phyloP scores from a whole-genome alignment of 2,888 invertebrate species.

The Masnerella sp. region DNA sequence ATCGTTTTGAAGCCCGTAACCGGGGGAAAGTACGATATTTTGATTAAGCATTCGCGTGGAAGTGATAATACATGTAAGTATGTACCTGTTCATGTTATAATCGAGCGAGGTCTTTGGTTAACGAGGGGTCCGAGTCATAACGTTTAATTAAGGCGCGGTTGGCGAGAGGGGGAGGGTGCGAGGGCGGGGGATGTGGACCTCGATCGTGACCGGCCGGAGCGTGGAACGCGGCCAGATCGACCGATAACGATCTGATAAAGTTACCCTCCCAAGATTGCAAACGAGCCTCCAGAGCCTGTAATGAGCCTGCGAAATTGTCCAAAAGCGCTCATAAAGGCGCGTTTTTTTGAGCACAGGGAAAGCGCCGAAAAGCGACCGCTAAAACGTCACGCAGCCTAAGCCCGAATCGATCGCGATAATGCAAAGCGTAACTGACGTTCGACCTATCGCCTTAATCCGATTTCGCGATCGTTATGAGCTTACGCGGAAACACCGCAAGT shows the following conservation, averaged over 20 bases:
- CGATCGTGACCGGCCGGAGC: slow-evolving; percentile 76
- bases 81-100: slow-evolving; percentile 63
- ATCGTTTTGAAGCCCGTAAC: slow-evolving; percentile 29
- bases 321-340: slow-evolving; percentile 48
- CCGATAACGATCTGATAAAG: slow-evolving; percentile 77
- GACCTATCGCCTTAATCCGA: slow-evolving; percentile 74
- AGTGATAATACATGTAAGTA: slow-evolving; percentile 60
- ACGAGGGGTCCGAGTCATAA: slow-evolving; percentile 77
- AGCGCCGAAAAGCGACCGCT: slow-evolving; percentile 40
- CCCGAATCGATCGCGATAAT: too few relatives aligned
- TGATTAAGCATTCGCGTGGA: slow-evolving; percentile 52
- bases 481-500: slow-evolving; percentile 73
- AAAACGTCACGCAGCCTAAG: too few relatives aligned
- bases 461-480: slow-evolving; percentile 74
- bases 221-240: slow-evolving; percentile 76
- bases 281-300: slow-evolving; percentile 48
- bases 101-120: slow-evolving; percentile 69
- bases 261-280: slow-evolving; percentile 75
- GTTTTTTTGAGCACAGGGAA: slow-evolving; percentile 48
- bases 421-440: slow-evolving; percentile 72
- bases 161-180: slow-evolving; percentile 31
- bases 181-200: slow-evolving; percentile 61
- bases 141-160: slow-evolving; percentile 72
- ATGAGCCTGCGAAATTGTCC: slow-evolving; percentile 59
- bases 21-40: slow-evolving; percentile 51